Percentiles rank a stretch among this genome's conserved stretches.
Evolutionary conservation across 2,113 vertebrate species (phyloP).

Genomic region (Nesogale talazaci): DNA sequence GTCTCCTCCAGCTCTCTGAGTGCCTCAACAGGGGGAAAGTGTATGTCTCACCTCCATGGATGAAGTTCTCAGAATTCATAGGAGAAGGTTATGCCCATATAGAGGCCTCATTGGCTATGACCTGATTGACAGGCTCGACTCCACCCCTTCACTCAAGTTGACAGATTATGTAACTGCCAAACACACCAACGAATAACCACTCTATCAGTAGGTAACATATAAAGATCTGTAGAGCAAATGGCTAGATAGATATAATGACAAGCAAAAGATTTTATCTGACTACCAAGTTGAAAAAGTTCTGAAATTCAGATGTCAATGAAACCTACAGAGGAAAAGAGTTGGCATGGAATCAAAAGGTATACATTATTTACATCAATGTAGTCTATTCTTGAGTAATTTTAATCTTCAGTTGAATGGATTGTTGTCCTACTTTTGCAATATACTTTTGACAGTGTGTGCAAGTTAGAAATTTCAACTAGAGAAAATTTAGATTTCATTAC

Average conservation of each 20-base stretch:
- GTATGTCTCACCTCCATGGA: no score
- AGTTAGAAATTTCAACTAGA: neutral
- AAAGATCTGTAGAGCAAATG: neutral
- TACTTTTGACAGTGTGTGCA: neutral
- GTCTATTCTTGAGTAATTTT: neutral
- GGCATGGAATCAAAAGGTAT: neutral
- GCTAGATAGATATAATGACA: neutral
- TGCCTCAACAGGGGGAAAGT: no score
- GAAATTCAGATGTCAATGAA: neutral
- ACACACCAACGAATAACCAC: no score
- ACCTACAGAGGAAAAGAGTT: neutral
- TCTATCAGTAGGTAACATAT: no score
- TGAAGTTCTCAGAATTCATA: no score
- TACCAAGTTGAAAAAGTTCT: neutral
- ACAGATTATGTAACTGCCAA: no score
- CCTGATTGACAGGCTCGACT: no score
- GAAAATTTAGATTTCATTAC: neutral
- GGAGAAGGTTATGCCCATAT: no score
- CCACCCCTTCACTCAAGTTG: no score
- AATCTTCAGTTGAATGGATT: neutral
- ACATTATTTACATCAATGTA: neutral
- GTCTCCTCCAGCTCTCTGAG: no score
- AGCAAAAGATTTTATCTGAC: neutral
- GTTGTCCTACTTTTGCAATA: neutral
- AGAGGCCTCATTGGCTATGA: no score